Evolutionary conservation across 2,113 vertebrate genomes (phyloP).

Genomic region (Agapornis roseicollis): DNA sequence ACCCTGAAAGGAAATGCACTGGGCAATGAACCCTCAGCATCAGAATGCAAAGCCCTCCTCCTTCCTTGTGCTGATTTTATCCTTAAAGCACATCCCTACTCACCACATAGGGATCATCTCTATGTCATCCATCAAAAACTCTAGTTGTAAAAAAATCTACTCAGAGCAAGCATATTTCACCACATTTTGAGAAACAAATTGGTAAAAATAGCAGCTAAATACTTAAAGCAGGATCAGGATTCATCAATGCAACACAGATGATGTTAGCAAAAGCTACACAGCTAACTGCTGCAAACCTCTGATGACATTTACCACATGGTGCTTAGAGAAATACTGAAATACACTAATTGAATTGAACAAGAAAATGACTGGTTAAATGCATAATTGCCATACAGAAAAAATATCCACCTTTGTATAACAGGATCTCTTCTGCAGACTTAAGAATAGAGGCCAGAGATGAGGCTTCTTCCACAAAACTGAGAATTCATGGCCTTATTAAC

Average conservation of each 20-base stretch:
- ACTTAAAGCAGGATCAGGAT: constrained; percentile 26
- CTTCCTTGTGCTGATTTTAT: neutral
- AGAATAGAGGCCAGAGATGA: neutral
- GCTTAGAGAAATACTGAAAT: neutral
- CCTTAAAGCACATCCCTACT: neutral
- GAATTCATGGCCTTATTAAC: neutral
- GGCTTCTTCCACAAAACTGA: neutral
- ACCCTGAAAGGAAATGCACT: neutral
- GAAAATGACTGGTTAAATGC: constrained; percentile 14
- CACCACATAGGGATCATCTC: neutral
- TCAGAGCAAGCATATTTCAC: constrained; percentile 1
- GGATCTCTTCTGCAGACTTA: neutral
- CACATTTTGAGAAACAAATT: constrained; percentile 20
- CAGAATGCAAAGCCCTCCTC: neutral
- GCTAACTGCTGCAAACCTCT: neutral
- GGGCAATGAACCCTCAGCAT: neutral
- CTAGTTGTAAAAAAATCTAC: neutral
- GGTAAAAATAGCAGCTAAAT: constrained; percentile 36
- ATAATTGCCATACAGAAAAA: neutral
- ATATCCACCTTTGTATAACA: neutral
- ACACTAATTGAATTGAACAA: neutral
- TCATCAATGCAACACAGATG: neutral
- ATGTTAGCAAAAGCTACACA: neutral
- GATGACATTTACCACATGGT: neutral
- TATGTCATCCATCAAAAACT: neutral